Conservation (phyloP, 2,888 invertebrate genomes). For the Orchesella flavescens region DNA sequence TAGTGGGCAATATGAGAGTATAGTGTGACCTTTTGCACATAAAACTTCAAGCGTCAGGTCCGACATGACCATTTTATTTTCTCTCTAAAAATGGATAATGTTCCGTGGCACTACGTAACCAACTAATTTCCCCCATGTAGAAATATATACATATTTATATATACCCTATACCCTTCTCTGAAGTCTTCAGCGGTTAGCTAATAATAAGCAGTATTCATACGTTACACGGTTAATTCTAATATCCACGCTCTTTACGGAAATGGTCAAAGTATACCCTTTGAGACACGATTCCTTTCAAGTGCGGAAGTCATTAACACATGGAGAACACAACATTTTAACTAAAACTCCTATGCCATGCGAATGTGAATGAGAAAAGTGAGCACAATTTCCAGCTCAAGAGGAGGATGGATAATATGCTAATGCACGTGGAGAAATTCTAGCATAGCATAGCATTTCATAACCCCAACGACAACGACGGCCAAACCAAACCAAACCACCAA, state of each 20-base stretch:
- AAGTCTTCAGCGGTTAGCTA: neutral
- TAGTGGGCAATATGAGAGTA: constrained; percentile 3
- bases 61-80: neutral
- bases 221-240: constrained; percentile 34
- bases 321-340: constrained; percentile 36
- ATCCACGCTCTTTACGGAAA: constrained; percentile 66
- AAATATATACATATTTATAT: neutral
- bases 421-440: neutral
- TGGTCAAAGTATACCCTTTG: constrained; percentile 69
- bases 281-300: constrained; percentile 67
- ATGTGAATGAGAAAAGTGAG: neutral
- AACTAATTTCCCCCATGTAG: neutral
- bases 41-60: neutral
- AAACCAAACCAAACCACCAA: too few relatives aligned
- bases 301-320: constrained; percentile 72
- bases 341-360: neutral
- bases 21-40: constrained; percentile 18
- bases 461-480: too few relatives aligned
- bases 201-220: neutral
- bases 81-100: constrained; percentile 14
- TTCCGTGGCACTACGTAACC: neutral
- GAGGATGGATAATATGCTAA: neutral
- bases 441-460: too few relatives aligned
- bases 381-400: too few relatives aligned
- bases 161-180: neutral